Evolutionary conservation across 1,140 invertebrate species (phyloP).

Genomic region (Caenorhabditis brenneri): DNA sequence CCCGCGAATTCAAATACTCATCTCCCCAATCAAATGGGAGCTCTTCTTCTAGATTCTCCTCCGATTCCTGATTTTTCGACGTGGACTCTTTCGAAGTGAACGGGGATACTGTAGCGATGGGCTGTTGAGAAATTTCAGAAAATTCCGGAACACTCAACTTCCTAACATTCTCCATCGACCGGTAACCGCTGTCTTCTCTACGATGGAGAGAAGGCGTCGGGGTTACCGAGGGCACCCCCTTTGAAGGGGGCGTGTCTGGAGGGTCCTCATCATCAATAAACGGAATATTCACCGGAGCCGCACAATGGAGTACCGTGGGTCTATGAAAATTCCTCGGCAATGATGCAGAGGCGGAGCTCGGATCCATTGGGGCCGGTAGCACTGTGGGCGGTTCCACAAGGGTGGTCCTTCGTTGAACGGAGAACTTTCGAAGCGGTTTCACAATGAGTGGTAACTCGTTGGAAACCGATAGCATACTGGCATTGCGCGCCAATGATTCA

Average conservation of each 20-base stretch:
- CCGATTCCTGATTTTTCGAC: background rate
- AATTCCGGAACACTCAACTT: background rate
- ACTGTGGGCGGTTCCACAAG: background rate
- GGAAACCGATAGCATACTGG: background rate
- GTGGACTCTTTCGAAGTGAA: background rate
- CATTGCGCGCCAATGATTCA: constrained; percentile 4
- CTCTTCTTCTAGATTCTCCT: too few species aligned
- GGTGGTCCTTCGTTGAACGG: background rate
- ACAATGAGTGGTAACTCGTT: constrained; percentile 40
- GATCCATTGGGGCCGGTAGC: too few species aligned
- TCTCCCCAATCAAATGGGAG: constrained; percentile 54
- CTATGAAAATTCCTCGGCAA: background rate
- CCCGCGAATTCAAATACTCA: constrained; percentile 37
- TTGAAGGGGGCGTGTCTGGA: too few species aligned
- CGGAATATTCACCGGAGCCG: constrained; percentile 43
- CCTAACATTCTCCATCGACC: background rate
- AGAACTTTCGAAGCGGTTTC: constrained; percentile 35
- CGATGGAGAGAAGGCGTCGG: constrained; percentile 8
- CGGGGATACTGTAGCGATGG: background rate
- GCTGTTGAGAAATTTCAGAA: too few species aligned
- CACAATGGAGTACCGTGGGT: constrained; percentile 32
- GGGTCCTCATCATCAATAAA: constrained; percentile 46
- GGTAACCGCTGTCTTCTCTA: constrained; percentile 27
- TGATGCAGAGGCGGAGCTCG: background rate
- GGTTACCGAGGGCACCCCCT: too few species aligned